These are phyloP conservation scores for Aspidiotus rigidus DNA, from an alignment of 2,888 invertebrate species.

Conservation along the genomic window DNA sequence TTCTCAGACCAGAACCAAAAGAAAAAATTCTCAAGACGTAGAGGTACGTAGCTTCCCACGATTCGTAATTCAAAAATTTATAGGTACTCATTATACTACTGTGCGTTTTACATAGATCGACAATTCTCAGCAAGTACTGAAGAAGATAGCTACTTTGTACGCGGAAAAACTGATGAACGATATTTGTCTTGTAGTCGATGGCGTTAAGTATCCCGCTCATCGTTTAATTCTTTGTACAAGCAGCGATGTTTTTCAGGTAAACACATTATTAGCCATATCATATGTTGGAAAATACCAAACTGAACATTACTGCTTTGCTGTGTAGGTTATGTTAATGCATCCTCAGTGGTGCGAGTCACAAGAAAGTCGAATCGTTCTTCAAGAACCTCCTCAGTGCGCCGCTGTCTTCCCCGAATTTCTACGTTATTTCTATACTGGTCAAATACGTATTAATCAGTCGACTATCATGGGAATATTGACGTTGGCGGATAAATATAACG, in stretches of 20 bases:
- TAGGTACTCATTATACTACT: neutral
- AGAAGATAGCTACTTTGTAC: conserved; percentile 73
- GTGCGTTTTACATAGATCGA: conserved; percentile 56
- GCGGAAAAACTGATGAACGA: conserved; percentile 83
- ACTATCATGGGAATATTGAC: conserved; percentile 80
- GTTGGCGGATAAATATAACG: conserved; percentile 90
- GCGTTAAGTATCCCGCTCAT: conserved; percentile 75
- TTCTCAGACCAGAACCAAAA: conserved; percentile 16
- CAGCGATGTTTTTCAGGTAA: conserved; percentile 88
- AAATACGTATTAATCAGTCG: conserved; percentile 71
- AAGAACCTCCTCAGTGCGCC: conserved; percentile 76
- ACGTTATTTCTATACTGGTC: conserved; percentile 83
- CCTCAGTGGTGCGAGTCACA: conserved; percentile 87
- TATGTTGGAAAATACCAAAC: neutral
- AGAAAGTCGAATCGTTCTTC: conserved; percentile 70
- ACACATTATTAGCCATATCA: neutral
- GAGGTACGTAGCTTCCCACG: conserved; percentile 1
- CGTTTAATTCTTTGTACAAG: conserved; percentile 84
- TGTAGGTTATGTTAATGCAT: conserved; percentile 88
- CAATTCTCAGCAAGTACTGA: conserved; percentile 69
- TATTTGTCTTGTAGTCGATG: conserved; percentile 72
- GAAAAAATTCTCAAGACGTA: conserved; percentile 28
- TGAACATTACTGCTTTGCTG: conserved; percentile 31
- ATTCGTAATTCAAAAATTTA: neutral
- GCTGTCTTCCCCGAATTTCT: conserved; percentile 80